Evolutionary conservation across 2,797 vertebrate genomes (phyloP).

Genomic region (Microctenopoma steveboyesi): DNA sequence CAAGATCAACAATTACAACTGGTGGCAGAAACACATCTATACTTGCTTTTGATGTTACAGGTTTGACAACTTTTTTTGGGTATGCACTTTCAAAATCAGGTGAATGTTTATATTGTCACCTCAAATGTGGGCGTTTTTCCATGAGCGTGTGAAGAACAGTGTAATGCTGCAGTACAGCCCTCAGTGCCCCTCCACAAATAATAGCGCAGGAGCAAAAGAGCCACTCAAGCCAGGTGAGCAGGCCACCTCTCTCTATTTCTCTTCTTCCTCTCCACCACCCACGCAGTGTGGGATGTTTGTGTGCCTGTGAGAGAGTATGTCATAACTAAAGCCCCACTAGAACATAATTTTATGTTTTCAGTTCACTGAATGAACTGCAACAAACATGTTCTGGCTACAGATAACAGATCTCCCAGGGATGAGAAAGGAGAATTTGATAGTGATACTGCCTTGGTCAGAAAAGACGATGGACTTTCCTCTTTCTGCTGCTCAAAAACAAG

Average conservation of each 20-base stretch:
- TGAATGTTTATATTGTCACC: not conserved
- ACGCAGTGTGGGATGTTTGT: conserved; percentile 33
- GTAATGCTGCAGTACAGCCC: conserved; percentile 89
- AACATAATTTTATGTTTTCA: conserved; percentile 10
- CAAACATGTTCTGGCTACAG: conserved; percentile 7
- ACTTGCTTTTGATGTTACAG: conserved; percentile 7
- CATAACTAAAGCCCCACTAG: conserved; percentile 2
- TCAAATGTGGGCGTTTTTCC: conserved; percentile 5
- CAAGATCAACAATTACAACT: not conserved
- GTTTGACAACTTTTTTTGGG: conserved; percentile 10
- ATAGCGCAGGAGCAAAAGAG: conserved; percentile 95
- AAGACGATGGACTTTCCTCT: not conserved
- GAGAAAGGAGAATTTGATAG: not conserved
- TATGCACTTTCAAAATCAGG: conserved; percentile 13
- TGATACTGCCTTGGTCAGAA: not conserved
- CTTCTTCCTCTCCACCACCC: conserved; percentile 41
- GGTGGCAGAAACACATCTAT: conserved; percentile 12
- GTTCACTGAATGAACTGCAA: conserved; percentile 1
- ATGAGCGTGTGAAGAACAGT: conserved; percentile 75
- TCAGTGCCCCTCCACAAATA: conserved; percentile 93
- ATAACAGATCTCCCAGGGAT: not conserved
- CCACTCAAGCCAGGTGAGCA: conserved; percentile 77
- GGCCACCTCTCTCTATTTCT: conserved; percentile 67
- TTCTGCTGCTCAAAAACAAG: not conserved
- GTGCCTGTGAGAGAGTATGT: conserved; percentile 7